phyloP scores from a whole-genome alignment of 2,888 invertebrate genomes.

The Cataglyphis livida region DNA sequence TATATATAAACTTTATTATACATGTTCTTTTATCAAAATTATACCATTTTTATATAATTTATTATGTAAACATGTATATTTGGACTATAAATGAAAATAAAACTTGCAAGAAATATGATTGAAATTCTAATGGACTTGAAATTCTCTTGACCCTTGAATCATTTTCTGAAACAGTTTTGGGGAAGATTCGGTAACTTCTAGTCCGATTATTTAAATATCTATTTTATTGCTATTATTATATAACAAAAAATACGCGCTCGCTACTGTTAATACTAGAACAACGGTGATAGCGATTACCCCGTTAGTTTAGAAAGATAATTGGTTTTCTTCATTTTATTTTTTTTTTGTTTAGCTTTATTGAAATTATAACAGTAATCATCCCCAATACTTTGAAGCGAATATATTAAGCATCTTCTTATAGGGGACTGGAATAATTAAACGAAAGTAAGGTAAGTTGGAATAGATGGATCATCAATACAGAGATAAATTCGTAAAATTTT shows the following conservation, averaged over 20 bases:
- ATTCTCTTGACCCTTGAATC: conserved; percentile 81
- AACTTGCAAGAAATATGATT: conserved; percentile 82
- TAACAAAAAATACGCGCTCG: conserved; percentile 47
- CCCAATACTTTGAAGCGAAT: conserved; percentile 81
- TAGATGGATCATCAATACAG: conserved; percentile 39
- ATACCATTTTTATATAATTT: conserved; percentile 85
- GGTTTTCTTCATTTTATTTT: conserved; percentile 59
- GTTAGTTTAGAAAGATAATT: conserved; percentile 69
- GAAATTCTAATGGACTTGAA: conserved; percentile 79
- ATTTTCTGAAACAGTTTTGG: conserved; percentile 85
- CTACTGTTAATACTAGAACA: conserved; percentile 43
- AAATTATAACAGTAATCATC: conserved; percentile 80
- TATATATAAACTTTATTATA: conserved; percentile 82
- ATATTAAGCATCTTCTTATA: conserved; percentile 54
- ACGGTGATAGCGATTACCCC: conserved; percentile 75
- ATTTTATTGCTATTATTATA: conserved; percentile 49
- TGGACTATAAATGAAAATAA: conserved; percentile 85
- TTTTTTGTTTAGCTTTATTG: conserved; percentile 48
- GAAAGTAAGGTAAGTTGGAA: conserved; percentile 68
- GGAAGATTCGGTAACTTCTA: conserved; percentile 80
- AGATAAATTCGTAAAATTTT: conserved; percentile 34
- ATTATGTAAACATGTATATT: conserved; percentile 85
- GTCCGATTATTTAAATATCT: conserved; percentile 56
- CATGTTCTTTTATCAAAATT: conserved; percentile 83
- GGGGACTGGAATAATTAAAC: conserved; percentile 40